Base-by-base conservation (phyloP, 2,797 vertebrate species). In the Babyrousa celebensis region DNA sequence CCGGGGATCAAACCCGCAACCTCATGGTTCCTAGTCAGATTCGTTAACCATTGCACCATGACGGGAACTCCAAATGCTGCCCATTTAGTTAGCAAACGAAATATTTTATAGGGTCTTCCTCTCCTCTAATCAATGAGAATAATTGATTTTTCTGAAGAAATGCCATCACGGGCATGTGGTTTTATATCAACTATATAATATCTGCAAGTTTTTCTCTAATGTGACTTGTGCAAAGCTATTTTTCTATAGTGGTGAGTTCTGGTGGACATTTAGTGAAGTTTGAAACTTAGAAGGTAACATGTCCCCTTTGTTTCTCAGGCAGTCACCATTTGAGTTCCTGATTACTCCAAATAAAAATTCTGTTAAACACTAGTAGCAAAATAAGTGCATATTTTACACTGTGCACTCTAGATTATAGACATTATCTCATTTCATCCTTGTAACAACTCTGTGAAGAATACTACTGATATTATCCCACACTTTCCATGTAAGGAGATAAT, bases 61-160 rank as follows among this genome's bases (percentile, higher is more conserved):
- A 36, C 36, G 36, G 3, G 36, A 36, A 36, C 36, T 36, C 36
- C 36, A 94, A 85, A 85, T 79, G 65, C 15, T n/a, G 60, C n/a
- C 62, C 62, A 79, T 58, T 48, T 40, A 89, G 27, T 75, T 75
- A 83, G 36, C 52, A 78, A 63, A 72, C 7, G n/a, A 80, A 83
- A 40, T 6, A 87, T 18, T 40, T 75, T 62, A 58, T 5, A 85
- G 43, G 25, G 25, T 60, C n/a, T 68, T 68, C 25, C 3, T 75
- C 15, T 67, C 27, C 32, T 68, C 29, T 68, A 48, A 89, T 60
- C 58, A 89, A 6, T 84, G 17, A 62, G 71, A 63, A 86, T 89
- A 89, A 89, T 8, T 17, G 29, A 10, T 29, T 60, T 89, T 94
- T 77, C 67, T 68, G 52, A 84, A 77, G 62, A 84, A 67, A 77